Conservation (phyloP, 2,797 vertebrate genomes). For the Microtus agrestis region DNA sequence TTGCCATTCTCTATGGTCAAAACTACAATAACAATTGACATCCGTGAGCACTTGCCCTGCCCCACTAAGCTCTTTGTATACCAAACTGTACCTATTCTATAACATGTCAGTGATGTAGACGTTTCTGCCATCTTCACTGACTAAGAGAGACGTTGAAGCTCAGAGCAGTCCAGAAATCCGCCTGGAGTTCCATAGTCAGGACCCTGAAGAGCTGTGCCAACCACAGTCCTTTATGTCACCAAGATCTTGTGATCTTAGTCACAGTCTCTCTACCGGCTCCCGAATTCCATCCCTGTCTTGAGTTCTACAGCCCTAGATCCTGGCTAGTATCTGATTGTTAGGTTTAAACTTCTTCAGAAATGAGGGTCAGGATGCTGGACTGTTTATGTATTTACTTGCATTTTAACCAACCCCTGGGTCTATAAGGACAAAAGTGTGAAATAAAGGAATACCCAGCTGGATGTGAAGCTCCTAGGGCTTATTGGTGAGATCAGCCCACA, state of each 20-base stretch:
- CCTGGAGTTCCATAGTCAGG: background rate
- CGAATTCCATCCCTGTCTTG: background rate
- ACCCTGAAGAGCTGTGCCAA: background rate
- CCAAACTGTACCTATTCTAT: background rate
- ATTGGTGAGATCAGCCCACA: background rate
- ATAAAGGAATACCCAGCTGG: background rate
- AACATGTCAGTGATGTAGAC: background rate
- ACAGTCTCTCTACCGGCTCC: background rate
- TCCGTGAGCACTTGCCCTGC: background rate
- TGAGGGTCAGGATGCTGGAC: background rate
- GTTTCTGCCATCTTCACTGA: background rate
- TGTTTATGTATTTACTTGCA: background rate
- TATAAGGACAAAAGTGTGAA: background rate
- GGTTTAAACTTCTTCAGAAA: background rate
- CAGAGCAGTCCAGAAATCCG: constrained; percentile 30
- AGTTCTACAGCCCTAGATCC: background rate
- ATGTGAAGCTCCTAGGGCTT: background rate
- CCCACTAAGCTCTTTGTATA: background rate
- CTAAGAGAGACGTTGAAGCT: background rate
- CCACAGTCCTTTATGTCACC: background rate
- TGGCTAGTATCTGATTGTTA: background rate
- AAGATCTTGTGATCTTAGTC: background rate
- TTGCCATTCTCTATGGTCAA: background rate
- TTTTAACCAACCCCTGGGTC: background rate
- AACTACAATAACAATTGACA: background rate